These are phyloP conservation scores for Chrysocyon brachyurus DNA, from an alignment of 2,797 vertebrate genomes.

Conservation along the genomic window DNA sequence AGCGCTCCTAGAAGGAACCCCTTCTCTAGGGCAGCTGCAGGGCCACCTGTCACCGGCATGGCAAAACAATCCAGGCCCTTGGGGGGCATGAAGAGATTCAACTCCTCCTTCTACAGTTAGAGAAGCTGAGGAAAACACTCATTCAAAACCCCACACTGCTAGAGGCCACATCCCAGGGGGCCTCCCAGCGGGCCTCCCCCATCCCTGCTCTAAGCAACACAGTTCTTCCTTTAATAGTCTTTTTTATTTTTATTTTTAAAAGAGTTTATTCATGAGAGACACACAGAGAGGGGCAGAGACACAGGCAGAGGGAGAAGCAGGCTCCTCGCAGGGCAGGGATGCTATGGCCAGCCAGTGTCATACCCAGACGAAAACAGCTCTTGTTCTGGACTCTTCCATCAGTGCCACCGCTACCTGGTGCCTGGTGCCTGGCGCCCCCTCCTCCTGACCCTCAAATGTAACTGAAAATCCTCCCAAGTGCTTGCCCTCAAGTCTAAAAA, in stretches of 20 bases:
- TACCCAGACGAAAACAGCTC: neutral
- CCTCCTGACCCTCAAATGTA: neutral
- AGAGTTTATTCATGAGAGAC: too few species aligned
- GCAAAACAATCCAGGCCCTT: too few species aligned
- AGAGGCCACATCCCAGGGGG: neutral
- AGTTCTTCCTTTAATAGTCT: neutral
- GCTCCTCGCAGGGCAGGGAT: neutral
- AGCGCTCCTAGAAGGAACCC: neutral
- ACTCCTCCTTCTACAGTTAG: neutral
- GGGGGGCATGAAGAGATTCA: neutral
- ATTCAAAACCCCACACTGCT: neutral
- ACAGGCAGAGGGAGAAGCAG: neutral
- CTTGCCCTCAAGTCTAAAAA: constrained; percentile 2
- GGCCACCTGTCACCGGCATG: neutral
- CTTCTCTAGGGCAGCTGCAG: neutral
- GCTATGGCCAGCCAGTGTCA: neutral
- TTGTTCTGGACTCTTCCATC: neutral
- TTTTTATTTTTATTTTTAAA: too few species aligned
- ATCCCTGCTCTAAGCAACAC: neutral
- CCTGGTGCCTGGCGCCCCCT: neutral
- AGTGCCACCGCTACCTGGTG: too few species aligned
- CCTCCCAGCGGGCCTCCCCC: neutral
- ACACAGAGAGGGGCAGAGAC: too few species aligned
- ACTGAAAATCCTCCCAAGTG: neutral
- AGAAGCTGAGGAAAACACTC: neutral